These are phyloP conservation scores for Limnodromus scolopaceus DNA, from an alignment of 2,797 vertebrate species.

Conservation along the genomic window DNA sequence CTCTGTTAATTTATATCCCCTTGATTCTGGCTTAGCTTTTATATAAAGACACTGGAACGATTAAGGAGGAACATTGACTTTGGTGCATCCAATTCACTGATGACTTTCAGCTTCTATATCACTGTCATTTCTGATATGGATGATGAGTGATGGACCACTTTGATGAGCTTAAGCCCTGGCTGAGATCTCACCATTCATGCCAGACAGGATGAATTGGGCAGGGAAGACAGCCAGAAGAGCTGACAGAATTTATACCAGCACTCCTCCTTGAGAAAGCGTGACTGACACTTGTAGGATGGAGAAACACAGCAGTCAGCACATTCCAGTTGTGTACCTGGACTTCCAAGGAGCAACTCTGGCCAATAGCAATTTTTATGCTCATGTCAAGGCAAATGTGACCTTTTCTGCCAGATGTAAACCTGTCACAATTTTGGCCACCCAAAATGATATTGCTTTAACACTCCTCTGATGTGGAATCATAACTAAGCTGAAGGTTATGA, in stretches of 20 bases:
- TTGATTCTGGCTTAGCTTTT: not conserved
- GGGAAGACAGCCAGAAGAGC: not conserved
- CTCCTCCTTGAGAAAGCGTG: not conserved
- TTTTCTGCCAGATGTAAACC: not conserved
- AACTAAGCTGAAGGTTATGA: not conserved
- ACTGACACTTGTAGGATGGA: not conserved
- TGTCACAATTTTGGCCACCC: not conserved
- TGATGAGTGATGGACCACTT: not conserved
- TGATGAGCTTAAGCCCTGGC: not conserved
- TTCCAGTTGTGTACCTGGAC: not conserved
- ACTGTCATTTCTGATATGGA: not conserved
- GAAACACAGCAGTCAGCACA: not conserved
- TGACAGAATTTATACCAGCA: not conserved
- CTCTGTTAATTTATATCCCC: not conserved
- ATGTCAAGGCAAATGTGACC: not conserved
- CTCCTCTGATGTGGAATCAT: not conserved
- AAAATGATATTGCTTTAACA: not conserved
- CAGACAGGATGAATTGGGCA: not conserved
- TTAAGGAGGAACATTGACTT: not conserved
- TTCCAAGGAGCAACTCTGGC: not conserved
- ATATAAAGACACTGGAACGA: not conserved
- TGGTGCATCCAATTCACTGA: not conserved
- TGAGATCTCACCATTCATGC: not conserved
- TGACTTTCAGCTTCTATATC: not conserved
- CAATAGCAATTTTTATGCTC: not conserved